These are phyloP conservation scores for Pseudoatta argentina DNA, from an alignment of 1,140 invertebrate species.

Conservation along the genomic window DNA sequence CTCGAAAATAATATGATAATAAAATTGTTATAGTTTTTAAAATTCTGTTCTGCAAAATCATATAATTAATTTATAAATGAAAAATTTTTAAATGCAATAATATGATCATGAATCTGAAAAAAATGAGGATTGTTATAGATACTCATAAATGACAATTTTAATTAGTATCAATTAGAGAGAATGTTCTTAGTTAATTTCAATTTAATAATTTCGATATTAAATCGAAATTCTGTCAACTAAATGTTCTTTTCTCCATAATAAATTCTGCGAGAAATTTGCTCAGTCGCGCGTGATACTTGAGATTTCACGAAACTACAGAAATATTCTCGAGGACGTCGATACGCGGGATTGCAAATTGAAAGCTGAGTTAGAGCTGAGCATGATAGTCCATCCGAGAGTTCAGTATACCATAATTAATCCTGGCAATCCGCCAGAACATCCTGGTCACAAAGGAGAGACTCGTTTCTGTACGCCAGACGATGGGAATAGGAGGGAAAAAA, in stretches of 20 bases:
- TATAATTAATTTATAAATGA: background rate
- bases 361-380: conserved; percentile 53
- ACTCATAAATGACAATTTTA: background rate
- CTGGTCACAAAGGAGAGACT: conserved; percentile 58
- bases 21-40: background rate
- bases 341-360: conserved; percentile 43
- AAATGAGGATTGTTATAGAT: background rate
- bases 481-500: background rate
- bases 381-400: conserved; percentile 53
- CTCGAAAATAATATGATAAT: conserved; percentile 7
- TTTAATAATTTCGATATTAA: background rate
- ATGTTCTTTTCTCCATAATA: background rate
- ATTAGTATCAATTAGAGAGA: background rate
- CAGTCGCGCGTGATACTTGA: background rate
- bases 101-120: background rate
- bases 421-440: conserved; percentile 76
- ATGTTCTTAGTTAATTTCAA: conserved; percentile 4
- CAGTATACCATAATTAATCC: conserved; percentile 78
- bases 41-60: background rate
- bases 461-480: conserved; percentile 28
- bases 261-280: background rate
- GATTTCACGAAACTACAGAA: conserved; percentile 14
- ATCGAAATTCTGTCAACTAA: background rate
- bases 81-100: background rate
- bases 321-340: conserved; percentile 16